Evolutionary conservation across 2,113 vertebrate species (phyloP).

Genomic region (Pogona vitticeps): DNA sequence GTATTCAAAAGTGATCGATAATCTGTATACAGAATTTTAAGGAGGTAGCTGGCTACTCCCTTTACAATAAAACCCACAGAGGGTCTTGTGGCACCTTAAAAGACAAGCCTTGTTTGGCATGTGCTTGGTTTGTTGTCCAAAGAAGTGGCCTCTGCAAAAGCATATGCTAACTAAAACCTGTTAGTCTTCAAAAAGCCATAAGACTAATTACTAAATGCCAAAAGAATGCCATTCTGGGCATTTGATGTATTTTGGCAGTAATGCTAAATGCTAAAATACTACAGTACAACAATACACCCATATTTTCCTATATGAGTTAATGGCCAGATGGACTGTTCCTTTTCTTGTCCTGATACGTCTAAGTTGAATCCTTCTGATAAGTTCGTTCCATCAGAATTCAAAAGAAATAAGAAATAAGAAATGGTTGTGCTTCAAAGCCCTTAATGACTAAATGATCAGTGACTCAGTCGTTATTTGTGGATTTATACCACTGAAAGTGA

Average conservation of each 20-base stretch:
- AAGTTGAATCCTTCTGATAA: not conserved
- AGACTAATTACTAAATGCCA: too few species aligned
- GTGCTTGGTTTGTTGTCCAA: too few species aligned
- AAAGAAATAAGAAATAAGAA: not conserved
- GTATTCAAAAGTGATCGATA: constrained; percentile 13
- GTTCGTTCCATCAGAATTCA: not conserved
- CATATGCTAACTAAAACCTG: too few species aligned
- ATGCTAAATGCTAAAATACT: too few species aligned
- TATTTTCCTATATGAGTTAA: not conserved
- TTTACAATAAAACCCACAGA: too few species aligned
- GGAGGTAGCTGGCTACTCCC: not conserved
- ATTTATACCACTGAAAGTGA: not conserved
- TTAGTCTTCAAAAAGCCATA: too few species aligned
- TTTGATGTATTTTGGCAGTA: too few species aligned
- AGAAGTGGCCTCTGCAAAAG: too few species aligned
- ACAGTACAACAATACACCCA: not conserved
- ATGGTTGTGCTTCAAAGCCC: not conserved
- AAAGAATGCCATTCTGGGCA: too few species aligned
- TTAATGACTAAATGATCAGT: not conserved
- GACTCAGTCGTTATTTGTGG: not conserved
- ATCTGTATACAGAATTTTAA: constrained; percentile 10
- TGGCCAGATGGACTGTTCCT: not conserved
- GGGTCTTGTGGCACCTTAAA: too few species aligned
- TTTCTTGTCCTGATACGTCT: not conserved
- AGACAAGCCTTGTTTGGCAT: too few species aligned